These are phyloP conservation scores for Cheilosia scutellata DNA, from an alignment of 2,888 invertebrate species.

Conservation along the genomic window DNA sequence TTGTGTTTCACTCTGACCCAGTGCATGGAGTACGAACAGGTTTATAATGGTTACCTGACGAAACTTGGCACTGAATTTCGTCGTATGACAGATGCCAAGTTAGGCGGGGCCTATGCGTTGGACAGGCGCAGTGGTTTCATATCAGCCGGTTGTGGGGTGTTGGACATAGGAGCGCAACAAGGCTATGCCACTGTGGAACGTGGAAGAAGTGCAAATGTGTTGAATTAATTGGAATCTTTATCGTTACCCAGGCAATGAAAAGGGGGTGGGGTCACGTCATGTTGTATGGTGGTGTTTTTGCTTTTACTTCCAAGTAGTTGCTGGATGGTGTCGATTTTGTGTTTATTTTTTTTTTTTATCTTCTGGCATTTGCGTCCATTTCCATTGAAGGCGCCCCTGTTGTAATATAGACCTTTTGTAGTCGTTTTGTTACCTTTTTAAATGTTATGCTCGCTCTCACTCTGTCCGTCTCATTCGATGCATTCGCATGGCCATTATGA, in stretches of 20 bases:
- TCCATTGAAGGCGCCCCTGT: conserved; percentile 59
- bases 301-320: conserved; percentile 62
- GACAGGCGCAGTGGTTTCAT: conserved; percentile 58
- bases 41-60: conserved; percentile 69
- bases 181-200: conserved; percentile 54
- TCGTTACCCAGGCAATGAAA: conserved; percentile 62
- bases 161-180: conserved; percentile 43
- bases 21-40: conserved; percentile 43
- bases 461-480: conserved; percentile 50
- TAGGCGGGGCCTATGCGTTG: conserved; percentile 61
- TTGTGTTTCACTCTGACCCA: conserved; percentile 42
- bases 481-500: conserved; percentile 67
- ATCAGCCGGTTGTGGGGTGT: conserved; percentile 48
- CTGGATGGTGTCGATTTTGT: conserved; percentile 44
- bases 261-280: conserved; percentile 73
- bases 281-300: conserved; percentile 67
- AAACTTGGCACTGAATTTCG: conserved; percentile 65
- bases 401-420: conserved; percentile 61
- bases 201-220: conserved; percentile 73
- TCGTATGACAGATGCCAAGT: conserved; percentile 72
- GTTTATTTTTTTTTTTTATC: conserved; percentile 22
- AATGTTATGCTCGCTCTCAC: conserved; percentile 39
- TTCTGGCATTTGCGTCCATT: conserved; percentile 34
- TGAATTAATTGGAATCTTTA: conserved; percentile 71
- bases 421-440: conserved; percentile 62